These are phyloP conservation scores for Drosophila maculinotata DNA, from an alignment of 2,888 invertebrate species.

Conservation along the genomic window DNA sequence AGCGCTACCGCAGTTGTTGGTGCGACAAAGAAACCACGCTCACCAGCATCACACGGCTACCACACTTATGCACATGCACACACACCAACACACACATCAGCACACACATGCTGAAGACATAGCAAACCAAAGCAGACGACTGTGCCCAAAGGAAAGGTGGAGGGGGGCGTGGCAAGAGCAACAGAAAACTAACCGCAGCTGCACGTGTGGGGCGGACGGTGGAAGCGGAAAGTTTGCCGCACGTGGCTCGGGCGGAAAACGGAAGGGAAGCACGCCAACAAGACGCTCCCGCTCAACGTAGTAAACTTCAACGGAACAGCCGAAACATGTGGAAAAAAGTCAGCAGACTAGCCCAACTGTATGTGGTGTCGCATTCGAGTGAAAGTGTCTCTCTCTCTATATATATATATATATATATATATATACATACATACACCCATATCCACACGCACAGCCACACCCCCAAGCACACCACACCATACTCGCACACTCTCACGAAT, in stretches of 20 bases:
- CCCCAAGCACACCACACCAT: neutral
- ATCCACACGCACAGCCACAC: neutral
- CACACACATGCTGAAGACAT: slow-evolving; percentile 26
- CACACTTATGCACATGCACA: slow-evolving; percentile 18
- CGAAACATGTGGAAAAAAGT: slow-evolving; percentile 46
- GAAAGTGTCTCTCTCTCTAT: slow-evolving; percentile 58
- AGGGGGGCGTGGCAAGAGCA: slow-evolving; percentile 29
- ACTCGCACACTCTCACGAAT: slow-evolving; percentile 5
- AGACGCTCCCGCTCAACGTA: slow-evolving; percentile 48
- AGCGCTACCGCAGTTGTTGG: slow-evolving; percentile 63
- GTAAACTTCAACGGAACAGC: slow-evolving; percentile 22
- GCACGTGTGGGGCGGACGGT: slow-evolving; percentile 54
- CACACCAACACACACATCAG: slow-evolving; percentile 14
- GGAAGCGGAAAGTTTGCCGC: slow-evolving; percentile 60
- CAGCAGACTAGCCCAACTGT: slow-evolving; percentile 47
- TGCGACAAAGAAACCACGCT: slow-evolving; percentile 70
- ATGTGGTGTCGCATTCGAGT: slow-evolving; percentile 57
- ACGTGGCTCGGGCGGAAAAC: slow-evolving; percentile 52
- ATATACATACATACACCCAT: slow-evolving; percentile 4
- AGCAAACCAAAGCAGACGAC: slow-evolving; percentile 33
- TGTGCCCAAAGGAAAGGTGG: slow-evolving; percentile 11
- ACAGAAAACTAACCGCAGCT: slow-evolving; percentile 68
- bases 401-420: no score
- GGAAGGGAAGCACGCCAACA: slow-evolving; percentile 56
- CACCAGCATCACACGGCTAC: slow-evolving; percentile 33